Evolutionary conservation across 2,113 vertebrate genomes (phyloP).

Genomic region (Prinia subflava): DNA sequence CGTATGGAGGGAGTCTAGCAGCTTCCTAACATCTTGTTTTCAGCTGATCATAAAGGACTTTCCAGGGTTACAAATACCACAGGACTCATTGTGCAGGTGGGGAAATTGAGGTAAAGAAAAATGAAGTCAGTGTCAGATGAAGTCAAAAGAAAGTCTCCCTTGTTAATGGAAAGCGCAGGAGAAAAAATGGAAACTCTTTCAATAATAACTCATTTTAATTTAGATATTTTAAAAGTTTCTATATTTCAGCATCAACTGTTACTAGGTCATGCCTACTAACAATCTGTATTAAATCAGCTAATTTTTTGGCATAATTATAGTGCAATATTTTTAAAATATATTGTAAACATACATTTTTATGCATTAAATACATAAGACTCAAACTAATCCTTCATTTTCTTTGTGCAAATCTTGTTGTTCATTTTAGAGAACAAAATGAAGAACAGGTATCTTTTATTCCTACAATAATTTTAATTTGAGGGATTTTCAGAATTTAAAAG

Average conservation of each 20-base stretch:
- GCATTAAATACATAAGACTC: fast-evolving
- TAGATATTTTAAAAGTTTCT: not conserved
- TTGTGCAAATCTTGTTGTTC: not conserved
- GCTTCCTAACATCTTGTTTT: slow-evolving; percentile 1
- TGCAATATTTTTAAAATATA: not conserved
- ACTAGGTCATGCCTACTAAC: not conserved
- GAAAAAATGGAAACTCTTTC: not conserved
- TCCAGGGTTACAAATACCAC: not conserved
- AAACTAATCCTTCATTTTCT: not conserved
- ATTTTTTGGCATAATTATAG: not conserved
- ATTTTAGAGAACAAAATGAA: not conserved
- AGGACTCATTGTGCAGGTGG: not conserved
- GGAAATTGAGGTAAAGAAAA: slow-evolving; percentile 1
- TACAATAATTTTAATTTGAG: not conserved
- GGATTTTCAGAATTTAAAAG: not conserved
- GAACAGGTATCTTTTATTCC: not conserved
- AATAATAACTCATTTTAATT: not conserved
- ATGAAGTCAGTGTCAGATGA: not conserved
- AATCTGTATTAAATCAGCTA: not conserved
- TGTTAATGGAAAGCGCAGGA: not conserved
- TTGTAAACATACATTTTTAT: not conserved
- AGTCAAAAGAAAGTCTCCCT: not conserved
- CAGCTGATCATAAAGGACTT: not conserved
- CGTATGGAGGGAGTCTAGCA: not conserved
- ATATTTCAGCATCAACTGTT: not conserved